A percentile compares a stretch with the other conserved stretches of the same genome.
These are phyloP conservation scores for Atrina japonica DNA, from an alignment of 2,888 invertebrate genomes.

Conservation along the genomic window DNA sequence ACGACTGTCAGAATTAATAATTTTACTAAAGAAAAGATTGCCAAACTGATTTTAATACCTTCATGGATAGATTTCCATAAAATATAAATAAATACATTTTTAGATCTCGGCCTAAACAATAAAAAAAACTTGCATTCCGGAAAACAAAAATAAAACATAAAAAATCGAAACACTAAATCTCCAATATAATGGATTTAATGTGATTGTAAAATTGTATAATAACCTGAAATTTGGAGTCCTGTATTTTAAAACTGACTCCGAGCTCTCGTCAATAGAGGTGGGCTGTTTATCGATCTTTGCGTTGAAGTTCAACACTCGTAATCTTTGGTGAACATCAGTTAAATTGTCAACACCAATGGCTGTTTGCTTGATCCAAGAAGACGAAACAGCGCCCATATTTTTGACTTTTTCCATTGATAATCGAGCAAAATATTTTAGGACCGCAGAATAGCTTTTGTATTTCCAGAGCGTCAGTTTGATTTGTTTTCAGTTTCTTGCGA, in stretches of 20 bases:
- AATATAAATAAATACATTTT: too few species aligned
- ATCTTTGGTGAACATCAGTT: slow-evolving; percentile 59
- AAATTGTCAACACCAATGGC: slow-evolving; percentile 55
- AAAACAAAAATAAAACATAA: too few species aligned
- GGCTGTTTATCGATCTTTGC: slow-evolving; percentile 76
- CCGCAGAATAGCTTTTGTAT: background rate
- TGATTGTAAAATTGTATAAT: too few species aligned
- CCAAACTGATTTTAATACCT: too few species aligned
- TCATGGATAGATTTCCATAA: too few species aligned
- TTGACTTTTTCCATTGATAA: background rate
- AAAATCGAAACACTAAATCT: too few species aligned
- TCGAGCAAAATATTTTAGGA: background rate
- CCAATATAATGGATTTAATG: too few species aligned
- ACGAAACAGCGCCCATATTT: slow-evolving; percentile 7
- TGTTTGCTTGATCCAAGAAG: slow-evolving; percentile 43
- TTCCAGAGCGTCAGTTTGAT: background rate
- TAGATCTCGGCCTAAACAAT: too few species aligned
- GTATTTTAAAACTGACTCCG: slow-evolving; percentile 76
- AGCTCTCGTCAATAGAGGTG: slow-evolving; percentile 77
- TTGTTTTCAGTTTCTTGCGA: background rate
- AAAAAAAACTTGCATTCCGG: too few species aligned
- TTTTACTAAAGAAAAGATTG: too few species aligned
- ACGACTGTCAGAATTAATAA: too few species aligned
- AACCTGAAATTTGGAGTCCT: slow-evolving; percentile 79
- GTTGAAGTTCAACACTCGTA: slow-evolving; percentile 68